Evolutionary conservation across 2,797 vertebrate species (phyloP).

Genomic region (Arctocebus calabarensis): DNA sequence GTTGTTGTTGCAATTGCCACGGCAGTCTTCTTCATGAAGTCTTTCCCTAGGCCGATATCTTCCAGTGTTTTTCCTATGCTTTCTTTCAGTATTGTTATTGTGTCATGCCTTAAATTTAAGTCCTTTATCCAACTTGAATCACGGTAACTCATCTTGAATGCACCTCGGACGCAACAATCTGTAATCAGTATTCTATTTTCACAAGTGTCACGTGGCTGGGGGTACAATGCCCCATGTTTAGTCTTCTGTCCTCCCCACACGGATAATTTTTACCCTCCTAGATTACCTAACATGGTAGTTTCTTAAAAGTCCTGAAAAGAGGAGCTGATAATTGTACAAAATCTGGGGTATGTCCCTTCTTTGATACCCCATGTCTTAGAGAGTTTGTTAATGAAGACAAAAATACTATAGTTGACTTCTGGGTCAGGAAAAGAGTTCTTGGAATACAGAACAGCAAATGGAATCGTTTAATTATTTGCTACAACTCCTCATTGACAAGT

Average conservation of each 20-base stretch:
- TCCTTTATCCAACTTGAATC: too few species aligned
- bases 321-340: background rate
- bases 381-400: slow-evolving; percentile 25
- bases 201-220: background rate
- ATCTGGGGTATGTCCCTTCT: background rate
- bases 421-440: background rate
- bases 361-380: background rate
- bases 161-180: background rate
- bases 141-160: background rate
- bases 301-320: background rate
- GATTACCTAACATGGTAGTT: background rate
- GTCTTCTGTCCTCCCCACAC: too few species aligned
- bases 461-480: slow-evolving; percentile 2
- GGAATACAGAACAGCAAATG: background rate
- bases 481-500: background rate
- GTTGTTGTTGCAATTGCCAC: too few species aligned
- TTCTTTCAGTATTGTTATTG: too few species aligned
- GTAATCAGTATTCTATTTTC: background rate
- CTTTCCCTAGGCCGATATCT: too few species aligned
- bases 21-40: too few species aligned
- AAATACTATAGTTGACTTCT: background rate
- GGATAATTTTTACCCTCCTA: background rate
- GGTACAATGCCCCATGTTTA: background rate
- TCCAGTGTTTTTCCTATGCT: too few species aligned
- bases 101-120: too few species aligned